These are phyloP conservation scores for Baccha elongata DNA, from an alignment of 2,888 invertebrate species.

Conservation along the genomic window DNA sequence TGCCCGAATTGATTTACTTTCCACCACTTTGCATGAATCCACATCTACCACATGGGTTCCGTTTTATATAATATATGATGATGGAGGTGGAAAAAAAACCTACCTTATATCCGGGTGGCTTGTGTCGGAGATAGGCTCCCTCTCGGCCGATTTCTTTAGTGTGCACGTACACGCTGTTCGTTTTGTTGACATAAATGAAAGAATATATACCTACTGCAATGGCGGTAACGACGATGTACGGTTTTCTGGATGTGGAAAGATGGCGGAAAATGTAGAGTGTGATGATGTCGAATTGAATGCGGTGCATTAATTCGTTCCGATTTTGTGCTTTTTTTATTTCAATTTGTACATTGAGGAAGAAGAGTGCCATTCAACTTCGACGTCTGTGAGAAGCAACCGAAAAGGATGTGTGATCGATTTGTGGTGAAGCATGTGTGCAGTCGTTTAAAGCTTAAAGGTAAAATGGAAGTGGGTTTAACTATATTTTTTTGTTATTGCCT, in stretches of 20 bases:
- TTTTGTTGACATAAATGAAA: conserved; percentile 70
- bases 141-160: conserved; percentile 33
- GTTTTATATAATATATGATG: conserved; percentile 7
- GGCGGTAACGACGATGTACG: background rate
- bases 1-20: conserved; percentile 73
- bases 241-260: background rate
- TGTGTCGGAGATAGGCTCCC: conserved; percentile 26
- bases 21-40: conserved; percentile 68
- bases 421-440: conserved; percentile 12
- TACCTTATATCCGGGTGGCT: background rate
- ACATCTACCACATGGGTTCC: conserved; percentile 54
- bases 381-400: conserved; percentile 35
- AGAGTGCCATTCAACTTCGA: conserved; percentile 32
- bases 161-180: conserved; percentile 65
- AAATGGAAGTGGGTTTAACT: no score
- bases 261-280: conserved; percentile 18
- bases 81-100: background rate
- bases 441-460: conserved; percentile 36
- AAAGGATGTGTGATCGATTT: conserved; percentile 37
- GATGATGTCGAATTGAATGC: conserved; percentile 58
- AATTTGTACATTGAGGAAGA: background rate
- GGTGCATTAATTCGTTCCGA: conserved; percentile 72
- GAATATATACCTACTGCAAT: conserved; percentile 20
- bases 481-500: no score
- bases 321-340: conserved; percentile 48